Evolutionary conservation across 2,888 invertebrate species (phyloP).

Genomic region (Rutpela maculata): DNA sequence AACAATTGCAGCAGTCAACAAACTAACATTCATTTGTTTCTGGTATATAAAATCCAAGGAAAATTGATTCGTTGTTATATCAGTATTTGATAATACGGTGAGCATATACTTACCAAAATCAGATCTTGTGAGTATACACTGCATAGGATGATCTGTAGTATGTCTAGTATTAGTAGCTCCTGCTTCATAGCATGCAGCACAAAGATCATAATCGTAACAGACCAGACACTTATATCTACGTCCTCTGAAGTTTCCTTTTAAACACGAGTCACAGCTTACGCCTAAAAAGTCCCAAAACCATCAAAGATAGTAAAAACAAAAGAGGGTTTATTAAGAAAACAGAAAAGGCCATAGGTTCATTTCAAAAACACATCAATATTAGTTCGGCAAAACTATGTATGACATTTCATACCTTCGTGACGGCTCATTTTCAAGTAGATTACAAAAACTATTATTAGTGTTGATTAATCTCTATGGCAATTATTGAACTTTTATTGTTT

Average conservation of each 20-base stretch:
- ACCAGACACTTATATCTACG: conserved; percentile 99
- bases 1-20: too few relatives aligned
- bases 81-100: neutral
- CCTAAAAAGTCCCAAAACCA: conserved; percentile 77
- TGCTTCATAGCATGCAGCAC: conserved; percentile 95
- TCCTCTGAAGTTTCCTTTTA: conserved; percentile 97
- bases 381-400: conserved; percentile 22
- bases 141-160: conserved; percentile 98
- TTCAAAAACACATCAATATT: conserved; percentile 30
- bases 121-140: conserved; percentile 97
- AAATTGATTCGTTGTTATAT: neutral
- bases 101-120: conserved; percentile 87
- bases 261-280: conserved; percentile 99
- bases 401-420: conserved; percentile 62
- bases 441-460: conserved; percentile 24
- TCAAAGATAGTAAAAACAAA: conserved; percentile 10
- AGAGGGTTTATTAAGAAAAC: conserved; percentile 1
- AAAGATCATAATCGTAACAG: conserved; percentile 99
- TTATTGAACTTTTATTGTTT: conserved; percentile 20
- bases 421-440: conserved; percentile 60
- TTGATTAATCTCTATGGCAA: conserved; percentile 9
- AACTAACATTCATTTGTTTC: too few relatives aligned
- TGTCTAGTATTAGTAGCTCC: conserved; percentile 94
- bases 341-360: conserved; percentile 16
- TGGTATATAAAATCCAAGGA: too few relatives aligned